These are phyloP conservation scores for Lamprologus callipterus DNA, from an alignment of 2,113 vertebrate species.

Conservation along the genomic window DNA sequence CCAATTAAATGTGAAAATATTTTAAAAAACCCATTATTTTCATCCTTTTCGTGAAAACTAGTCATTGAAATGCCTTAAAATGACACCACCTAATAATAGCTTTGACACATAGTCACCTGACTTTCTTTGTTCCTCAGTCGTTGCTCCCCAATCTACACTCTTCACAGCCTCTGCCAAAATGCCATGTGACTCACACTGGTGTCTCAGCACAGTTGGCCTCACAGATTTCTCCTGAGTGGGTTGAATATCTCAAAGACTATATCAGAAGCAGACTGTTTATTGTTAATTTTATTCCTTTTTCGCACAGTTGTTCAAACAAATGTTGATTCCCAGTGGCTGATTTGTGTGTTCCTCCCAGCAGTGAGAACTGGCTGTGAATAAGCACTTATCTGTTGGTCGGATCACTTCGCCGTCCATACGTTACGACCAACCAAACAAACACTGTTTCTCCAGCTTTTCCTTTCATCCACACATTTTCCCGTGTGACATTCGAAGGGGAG, in stretches of 20 bases:
- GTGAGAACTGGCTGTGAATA: slow-evolving; percentile 3
- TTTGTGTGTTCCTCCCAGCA: neutral
- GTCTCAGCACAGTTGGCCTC: neutral
- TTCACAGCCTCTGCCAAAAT: neutral
- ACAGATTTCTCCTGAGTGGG: neutral
- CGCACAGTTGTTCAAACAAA: neutral
- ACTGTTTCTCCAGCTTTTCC: neutral
- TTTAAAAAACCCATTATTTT: neutral
- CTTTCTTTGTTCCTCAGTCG: neutral
- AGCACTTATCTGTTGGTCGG: neutral
- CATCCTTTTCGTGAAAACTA: neutral
- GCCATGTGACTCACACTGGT: neutral
- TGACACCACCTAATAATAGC: neutral
- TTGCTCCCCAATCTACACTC: neutral
- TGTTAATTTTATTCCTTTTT: neutral
- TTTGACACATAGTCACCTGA: neutral
- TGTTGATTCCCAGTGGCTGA: neutral
- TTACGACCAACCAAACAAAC: neutral
- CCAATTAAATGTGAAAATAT: neutral
- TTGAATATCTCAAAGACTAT: neutral
- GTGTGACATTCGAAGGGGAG: neutral
- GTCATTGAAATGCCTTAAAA: neutral
- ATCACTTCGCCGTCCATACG: neutral
- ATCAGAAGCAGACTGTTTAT: neutral
- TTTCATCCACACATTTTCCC: neutral